These are phyloP conservation scores for Drosophila truncata DNA, from an alignment of 1,140 invertebrate species.

Conservation along the genomic window DNA sequence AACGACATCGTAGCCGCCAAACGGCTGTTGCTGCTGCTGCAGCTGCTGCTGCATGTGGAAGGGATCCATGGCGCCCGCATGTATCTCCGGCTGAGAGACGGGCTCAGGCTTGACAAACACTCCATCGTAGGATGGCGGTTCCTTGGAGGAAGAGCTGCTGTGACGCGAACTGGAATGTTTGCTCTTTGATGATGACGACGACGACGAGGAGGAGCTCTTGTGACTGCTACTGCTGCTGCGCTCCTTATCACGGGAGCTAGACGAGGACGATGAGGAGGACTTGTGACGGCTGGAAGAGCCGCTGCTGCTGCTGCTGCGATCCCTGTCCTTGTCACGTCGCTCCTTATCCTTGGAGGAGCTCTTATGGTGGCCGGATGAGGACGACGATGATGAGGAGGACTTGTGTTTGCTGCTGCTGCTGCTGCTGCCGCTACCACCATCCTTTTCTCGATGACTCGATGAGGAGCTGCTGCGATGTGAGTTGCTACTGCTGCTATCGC, in stretches of 20 bases:
- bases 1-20: not conserved
- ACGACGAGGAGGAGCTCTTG: constrained; percentile 74
- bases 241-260: constrained; percentile 73
- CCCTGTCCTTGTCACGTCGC: constrained; percentile 85
- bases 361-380: constrained; percentile 69
- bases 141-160: constrained; percentile 74
- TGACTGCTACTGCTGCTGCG: constrained; percentile 72
- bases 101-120: constrained; percentile 85
- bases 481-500: constrained; percentile 80
- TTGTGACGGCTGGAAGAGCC: constrained; percentile 86
- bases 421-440: constrained; percentile 76
- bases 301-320: constrained; percentile 85
- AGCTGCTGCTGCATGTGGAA: constrained; percentile 38
- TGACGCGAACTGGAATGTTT: constrained; percentile 84
- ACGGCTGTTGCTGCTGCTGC: constrained; percentile 13
- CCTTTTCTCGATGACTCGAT: constrained; percentile 85
- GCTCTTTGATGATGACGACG: constrained; percentile 83
- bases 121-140: constrained; percentile 71
- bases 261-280: constrained; percentile 76
- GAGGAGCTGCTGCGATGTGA: constrained; percentile 82
- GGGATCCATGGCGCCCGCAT: constrained; percentile 39
- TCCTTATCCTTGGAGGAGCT: constrained; percentile 85
- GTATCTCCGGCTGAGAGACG: constrained; percentile 83
- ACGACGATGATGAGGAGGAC: constrained; percentile 85
- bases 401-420: constrained; percentile 84